A percentile compares a stretch with the other conserved stretches of the same genome.
phyloP scores from a whole-genome alignment of 1,140 invertebrate genomes.

The Micrasema minimum region DNA sequence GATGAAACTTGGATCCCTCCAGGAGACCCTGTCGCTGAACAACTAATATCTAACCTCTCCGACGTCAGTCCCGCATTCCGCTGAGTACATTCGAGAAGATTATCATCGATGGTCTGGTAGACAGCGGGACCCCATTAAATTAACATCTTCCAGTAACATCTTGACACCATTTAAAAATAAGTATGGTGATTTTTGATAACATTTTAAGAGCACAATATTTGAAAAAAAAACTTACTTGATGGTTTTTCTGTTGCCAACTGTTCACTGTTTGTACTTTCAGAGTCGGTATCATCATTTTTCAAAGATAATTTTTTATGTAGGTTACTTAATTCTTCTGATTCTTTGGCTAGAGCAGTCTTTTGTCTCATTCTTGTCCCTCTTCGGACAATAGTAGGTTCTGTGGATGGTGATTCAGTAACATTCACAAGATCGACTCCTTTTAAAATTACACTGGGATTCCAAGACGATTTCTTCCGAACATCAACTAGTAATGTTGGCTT shows the following conservation, averaged over 20 bases:
- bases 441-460: conserved; percentile 34
- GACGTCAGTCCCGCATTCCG: too few species aligned
- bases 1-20: too few species aligned
- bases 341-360: conserved; percentile 33
- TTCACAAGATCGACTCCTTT: conserved; percentile 18
- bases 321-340: conserved; percentile 38
- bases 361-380: conserved; percentile 38
- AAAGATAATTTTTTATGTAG: conserved; percentile 28
- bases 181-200: too few species aligned
- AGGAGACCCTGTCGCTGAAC: too few species aligned
- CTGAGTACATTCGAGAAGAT: too few species aligned
- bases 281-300: conserved; percentile 27
- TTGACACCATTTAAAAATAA: too few species aligned
- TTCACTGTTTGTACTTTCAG: conserved; percentile 32
- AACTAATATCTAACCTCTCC: too few species aligned
- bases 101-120: too few species aligned
- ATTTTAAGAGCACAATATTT: too few species aligned
- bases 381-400: conserved; percentile 14
- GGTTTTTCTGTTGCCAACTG: conserved; percentile 38
- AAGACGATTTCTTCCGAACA: conserved; percentile 2
- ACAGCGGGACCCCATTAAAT: too few species aligned
- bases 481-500: background rate
- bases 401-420: conserved; percentile 9
- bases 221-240: conserved; percentile 36
- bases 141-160: too few species aligned